Evolutionary conservation across 2,888 invertebrate species (phyloP).

Genomic region (Tenthredo mesomela): DNA sequence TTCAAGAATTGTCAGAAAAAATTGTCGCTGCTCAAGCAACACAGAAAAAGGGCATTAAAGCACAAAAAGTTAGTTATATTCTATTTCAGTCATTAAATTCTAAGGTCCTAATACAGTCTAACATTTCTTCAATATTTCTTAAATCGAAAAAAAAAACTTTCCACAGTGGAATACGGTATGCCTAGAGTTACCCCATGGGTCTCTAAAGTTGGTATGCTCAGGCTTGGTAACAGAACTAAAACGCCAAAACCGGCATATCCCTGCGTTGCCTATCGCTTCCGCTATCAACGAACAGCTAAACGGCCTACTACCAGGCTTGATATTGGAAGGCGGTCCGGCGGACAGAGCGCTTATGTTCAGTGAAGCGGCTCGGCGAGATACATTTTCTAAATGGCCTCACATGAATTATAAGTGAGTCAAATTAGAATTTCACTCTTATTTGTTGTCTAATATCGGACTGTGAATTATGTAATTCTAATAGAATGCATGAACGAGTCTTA

Average conservation of each 20-base stretch:
- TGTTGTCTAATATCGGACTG: conserved; percentile 23
- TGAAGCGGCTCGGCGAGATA: conserved; percentile 93
- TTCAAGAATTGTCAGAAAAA: conserved; percentile 88
- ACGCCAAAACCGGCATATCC: conserved; percentile 89
- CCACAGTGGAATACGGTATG: conserved; percentile 95
- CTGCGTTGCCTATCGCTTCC: conserved; percentile 93
- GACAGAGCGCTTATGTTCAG: conserved; percentile 90
- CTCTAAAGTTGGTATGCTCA: conserved; percentile 88
- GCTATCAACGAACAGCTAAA: conserved; percentile 93
- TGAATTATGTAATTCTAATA: background rate
- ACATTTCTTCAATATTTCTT: background rate
- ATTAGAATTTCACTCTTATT: conserved; percentile 32
- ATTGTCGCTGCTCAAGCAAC: conserved; percentile 86
- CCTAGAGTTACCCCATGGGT: conserved; percentile 88
- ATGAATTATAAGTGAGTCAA: conserved; percentile 94
- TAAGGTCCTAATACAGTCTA: background rate
- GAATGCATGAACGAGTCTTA: background rate
- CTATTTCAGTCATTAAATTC: background rate
- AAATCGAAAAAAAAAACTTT: conserved; percentile 54
- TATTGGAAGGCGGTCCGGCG: conserved; percentile 76
- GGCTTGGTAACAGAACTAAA: conserved; percentile 91
- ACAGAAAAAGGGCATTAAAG: conserved; percentile 92
- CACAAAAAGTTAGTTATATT: conserved; percentile 86
- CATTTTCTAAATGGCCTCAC: conserved; percentile 97
- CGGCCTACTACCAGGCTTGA: conserved; percentile 84